Conservation (phyloP, 2,113 vertebrate genomes). For the Phylloscopus trochiloides region DNA sequence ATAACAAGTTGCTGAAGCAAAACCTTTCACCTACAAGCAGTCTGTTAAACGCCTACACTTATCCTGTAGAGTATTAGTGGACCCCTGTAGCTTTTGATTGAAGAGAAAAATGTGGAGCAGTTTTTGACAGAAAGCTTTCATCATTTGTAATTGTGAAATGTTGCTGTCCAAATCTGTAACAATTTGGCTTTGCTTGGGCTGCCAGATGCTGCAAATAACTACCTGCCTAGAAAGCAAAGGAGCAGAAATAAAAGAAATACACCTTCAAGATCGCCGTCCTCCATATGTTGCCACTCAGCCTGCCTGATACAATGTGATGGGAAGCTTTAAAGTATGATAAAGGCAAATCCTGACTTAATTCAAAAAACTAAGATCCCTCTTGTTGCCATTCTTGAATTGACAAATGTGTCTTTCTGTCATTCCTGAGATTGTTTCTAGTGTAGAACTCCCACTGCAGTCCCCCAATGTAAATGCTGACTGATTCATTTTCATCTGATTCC, state of each 20-base stretch:
- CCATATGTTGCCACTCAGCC: not conserved
- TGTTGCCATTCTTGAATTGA: not conserved
- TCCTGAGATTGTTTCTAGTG: not conserved
- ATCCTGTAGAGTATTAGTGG: not conserved
- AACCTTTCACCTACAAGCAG: conserved; percentile 2
- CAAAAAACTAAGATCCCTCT: not conserved
- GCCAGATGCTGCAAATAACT: conserved; percentile 16
- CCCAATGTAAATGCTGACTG: not conserved
- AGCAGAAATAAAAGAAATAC: not conserved
- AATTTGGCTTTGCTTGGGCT: conserved; percentile 20
- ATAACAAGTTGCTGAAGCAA: not conserved
- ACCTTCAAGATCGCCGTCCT: not conserved
- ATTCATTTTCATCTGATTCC: not conserved
- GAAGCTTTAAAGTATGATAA: not conserved
- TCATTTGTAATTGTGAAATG: conserved; percentile 36
- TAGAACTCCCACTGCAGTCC: not conserved
- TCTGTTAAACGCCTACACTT: not conserved
- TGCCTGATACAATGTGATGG: not conserved
- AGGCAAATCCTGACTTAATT: conserved; percentile 40
- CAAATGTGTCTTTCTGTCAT: not conserved
- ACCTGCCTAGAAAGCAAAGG: not conserved
- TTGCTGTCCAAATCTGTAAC: not conserved
- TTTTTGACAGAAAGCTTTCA: conserved; percentile 63
- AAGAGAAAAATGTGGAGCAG: not conserved
- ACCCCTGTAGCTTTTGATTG: not conserved